phyloP scores from a whole-genome alignment of 2,888 invertebrate genomes.

The Apodemia zela region DNA sequence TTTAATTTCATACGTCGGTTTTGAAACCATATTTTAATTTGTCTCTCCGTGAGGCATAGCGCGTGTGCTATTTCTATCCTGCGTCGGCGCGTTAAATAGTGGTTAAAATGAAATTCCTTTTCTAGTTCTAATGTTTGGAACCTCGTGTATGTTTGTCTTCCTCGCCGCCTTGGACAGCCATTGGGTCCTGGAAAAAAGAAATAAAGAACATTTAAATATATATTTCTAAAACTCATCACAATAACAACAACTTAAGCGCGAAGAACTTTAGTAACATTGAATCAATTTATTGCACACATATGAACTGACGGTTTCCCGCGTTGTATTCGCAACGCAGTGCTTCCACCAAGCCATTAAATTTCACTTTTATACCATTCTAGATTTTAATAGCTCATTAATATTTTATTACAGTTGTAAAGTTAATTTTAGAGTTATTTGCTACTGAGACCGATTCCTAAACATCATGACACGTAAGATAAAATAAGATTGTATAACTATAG shows the following conservation, averaged over 20 bases:
- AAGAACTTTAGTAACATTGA: conserved; percentile 37
- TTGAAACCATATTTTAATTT: conserved; percentile 98
- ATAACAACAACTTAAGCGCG: conserved; percentile 25
- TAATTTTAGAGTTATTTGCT: conserved; percentile 75
- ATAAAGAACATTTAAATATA: conserved; percentile 35
- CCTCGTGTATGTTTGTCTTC: conserved; percentile 98
- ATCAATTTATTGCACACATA: conserved; percentile 69
- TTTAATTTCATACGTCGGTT: conserved; percentile 98
- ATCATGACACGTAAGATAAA: neutral
- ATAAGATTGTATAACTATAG: neutral
- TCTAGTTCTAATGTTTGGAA: conserved; percentile 99
- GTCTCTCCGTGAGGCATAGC: conserved; percentile 96
- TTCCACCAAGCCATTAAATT: conserved; percentile 69
- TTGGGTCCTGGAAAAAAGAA: conserved; percentile 91
- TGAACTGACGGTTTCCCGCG: conserved; percentile 42
- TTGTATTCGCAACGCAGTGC: conserved; percentile 49
- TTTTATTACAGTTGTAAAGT: conserved; percentile 72
- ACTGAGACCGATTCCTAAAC: conserved; percentile 56
- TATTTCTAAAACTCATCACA: conserved; percentile 23
- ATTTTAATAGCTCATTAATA: conserved; percentile 77
- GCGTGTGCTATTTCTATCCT: conserved; percentile 98
- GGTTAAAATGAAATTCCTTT: conserved; percentile 99
- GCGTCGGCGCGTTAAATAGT: conserved; percentile 96
- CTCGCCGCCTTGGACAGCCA: conserved; percentile 95
- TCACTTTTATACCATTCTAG: conserved; percentile 76